Conservation (phyloP, 2,888 invertebrate species). For the Plagodis pulveraria region DNA sequence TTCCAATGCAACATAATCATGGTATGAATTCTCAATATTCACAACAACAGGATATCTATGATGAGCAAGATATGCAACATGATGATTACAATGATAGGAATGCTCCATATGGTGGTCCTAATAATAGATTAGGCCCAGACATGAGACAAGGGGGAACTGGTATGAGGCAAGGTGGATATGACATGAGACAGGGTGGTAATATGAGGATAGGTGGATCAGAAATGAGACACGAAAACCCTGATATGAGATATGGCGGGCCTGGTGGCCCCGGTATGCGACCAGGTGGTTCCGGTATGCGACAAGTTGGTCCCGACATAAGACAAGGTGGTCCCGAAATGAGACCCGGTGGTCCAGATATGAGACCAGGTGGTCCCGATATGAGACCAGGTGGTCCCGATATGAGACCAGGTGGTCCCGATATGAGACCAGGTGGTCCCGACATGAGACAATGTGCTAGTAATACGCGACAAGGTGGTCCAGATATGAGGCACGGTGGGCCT, state of each 20-base stretch:
- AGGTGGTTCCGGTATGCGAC: slow-evolving; percentile 18
- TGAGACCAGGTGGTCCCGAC: slow-evolving; percentile 17
- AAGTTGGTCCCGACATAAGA: slow-evolving; percentile 16
- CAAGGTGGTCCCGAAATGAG: slow-evolving; percentile 61
- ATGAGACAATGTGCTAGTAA: slow-evolving; percentile 27
- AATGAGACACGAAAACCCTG: slow-evolving; percentile 53
- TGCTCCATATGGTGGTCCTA: slow-evolving; percentile 10
- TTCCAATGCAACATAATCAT: slow-evolving; percentile 42
- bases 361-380: slow-evolving; percentile 14
- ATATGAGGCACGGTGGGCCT: slow-evolving; percentile 23
- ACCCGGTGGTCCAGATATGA: slow-evolving; percentile 47
- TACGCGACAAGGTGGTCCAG: slow-evolving; percentile 29
- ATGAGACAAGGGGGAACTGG: slow-evolving; percentile 14
- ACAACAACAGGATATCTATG: slow-evolving; percentile 45
- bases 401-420: slow-evolving; percentile 2
- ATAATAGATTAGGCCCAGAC: slow-evolving; percentile 11
- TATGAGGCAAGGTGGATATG: slow-evolving; percentile 39
- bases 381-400: slow-evolving; percentile 13
- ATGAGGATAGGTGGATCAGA: slow-evolving; percentile 54
- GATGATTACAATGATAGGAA: slow-evolving; percentile 6
- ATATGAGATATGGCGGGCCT: slow-evolving; percentile 10
- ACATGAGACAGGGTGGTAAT: slow-evolving; percentile 20
- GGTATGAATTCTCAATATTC: slow-evolving; percentile 41
- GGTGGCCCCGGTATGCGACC: slow-evolving; percentile 14
- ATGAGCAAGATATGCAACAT: slow-evolving; percentile 19